Evolutionary conservation across 2,888 invertebrate species (phyloP).

Genomic region (Andrena dorsata): DNA sequence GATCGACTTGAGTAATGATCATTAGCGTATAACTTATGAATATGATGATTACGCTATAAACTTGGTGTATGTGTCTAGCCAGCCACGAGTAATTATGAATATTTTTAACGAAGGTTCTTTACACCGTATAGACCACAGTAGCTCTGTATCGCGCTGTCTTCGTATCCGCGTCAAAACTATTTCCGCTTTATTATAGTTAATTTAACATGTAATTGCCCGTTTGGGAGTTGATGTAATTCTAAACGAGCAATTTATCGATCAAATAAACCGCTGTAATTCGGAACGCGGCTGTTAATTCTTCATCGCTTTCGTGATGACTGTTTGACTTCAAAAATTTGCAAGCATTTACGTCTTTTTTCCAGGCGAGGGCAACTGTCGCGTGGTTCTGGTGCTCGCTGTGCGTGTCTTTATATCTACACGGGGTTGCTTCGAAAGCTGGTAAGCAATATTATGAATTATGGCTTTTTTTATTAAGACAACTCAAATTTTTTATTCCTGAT

Average conservation of each 20-base stretch:
- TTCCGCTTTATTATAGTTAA: constrained; percentile 2
- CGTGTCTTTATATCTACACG: constrained; percentile 73
- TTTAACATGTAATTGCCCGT: constrained; percentile 13
- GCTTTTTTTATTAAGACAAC: background rate
- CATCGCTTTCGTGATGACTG: background rate
- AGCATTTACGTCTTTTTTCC: constrained; percentile 61
- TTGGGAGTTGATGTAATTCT: background rate
- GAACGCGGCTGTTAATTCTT: background rate
- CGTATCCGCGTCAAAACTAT: background rate
- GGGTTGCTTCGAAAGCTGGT: constrained; percentile 80
- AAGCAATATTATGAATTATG: constrained; percentile 59
- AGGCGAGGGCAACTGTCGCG: constrained; percentile 75
- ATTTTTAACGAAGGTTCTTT: constrained; percentile 29
- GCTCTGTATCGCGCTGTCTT: background rate
- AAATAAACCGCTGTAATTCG: background rate
- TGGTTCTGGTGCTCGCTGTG: constrained; percentile 78
- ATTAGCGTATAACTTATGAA: constrained; percentile 36
- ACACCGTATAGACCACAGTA: background rate
- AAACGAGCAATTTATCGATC: constrained; percentile 3
- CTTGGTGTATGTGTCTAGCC: constrained; percentile 5
- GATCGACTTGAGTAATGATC: constrained; percentile 18
- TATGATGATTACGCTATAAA: constrained; percentile 45
- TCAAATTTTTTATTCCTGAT: no score
- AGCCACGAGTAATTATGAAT: constrained; percentile 35
- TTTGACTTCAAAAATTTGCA: background rate